Evolutionary conservation across 2,113 vertebrate genomes (phyloP), one percentile per base, ranked within the genome.

Genomic region (Saccopteryx leptura): DNA sequence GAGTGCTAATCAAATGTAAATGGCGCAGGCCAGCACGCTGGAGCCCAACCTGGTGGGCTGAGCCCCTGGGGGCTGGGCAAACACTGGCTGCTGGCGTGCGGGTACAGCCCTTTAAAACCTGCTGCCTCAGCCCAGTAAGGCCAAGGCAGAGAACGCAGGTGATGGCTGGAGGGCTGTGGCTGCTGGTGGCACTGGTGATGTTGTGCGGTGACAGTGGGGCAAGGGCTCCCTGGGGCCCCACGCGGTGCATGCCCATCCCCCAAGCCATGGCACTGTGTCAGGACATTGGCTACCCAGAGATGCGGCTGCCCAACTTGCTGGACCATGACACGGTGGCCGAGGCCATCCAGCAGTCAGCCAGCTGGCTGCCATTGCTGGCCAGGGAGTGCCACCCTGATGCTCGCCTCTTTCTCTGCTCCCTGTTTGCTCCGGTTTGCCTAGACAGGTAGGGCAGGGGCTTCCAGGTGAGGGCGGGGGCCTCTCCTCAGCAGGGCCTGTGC

Each of bases 341-440:
- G 95, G 99, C 98, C 52, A 98, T 98, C 31, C 99, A 99, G 96
- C 99, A 99, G 84, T 99, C 98, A 60, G 98, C 98, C 97, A 98
- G 99, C 98, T 99, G 99, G 99, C 96, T 99, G 97, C 98, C 99
- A 39, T 98, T 99, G 74, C 98, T 99, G 18, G 98, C 98, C 92
- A 96, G 98, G 96, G 98, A 99, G 88, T 99, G 99, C 93, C 99
- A 99, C 87, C 98, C 99, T 0, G 98, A 99, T 0, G 99, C 98
- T n/a, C 97, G 98, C 92, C 99, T 99, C 92, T 99, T 99, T 97
- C 98, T 99, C 95, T 99, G 99, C 97, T 99, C 99, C 13, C 99
- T 99, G 72, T 99, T 99, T 87, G 98, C 98, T n/a, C 99, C 98
- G 0, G 98, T 99, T 95, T 99, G 99, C 97, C 97, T 99, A 12